phyloP scores from a whole-genome alignment of 2,113 vertebrate species.

The Condylura cristata region DNA sequence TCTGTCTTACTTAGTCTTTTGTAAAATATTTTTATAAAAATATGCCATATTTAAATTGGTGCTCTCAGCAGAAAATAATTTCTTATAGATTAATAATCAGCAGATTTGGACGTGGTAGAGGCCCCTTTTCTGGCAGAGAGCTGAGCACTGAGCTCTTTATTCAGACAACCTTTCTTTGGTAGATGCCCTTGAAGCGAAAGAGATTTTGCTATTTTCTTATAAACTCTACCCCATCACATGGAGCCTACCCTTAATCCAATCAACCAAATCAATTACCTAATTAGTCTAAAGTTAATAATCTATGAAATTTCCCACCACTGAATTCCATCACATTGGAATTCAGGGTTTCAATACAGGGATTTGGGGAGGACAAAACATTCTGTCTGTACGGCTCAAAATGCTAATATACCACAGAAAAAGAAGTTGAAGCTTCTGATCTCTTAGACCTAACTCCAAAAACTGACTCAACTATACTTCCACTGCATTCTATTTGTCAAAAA shows the following conservation, averaged over 20 bases:
- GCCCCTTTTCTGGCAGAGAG: not conserved
- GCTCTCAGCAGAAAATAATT: not conserved
- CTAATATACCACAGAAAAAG: not conserved
- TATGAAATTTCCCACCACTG: not conserved
- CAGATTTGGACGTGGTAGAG: not conserved
- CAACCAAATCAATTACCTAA: not conserved
- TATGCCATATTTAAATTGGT: not conserved
- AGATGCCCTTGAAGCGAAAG: not conserved
- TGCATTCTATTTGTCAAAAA: not conserved
- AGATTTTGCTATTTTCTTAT: not conserved
- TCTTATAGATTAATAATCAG: not conserved
- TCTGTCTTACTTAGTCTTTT: not conserved
- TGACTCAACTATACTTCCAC: not conserved
- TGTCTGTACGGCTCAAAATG: not conserved
- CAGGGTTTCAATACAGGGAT: not conserved
- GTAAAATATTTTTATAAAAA: not conserved
- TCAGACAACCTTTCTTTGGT: not conserved
- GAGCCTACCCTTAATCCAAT: not conserved
- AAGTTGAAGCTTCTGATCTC: not conserved
- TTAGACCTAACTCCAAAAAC: not conserved
- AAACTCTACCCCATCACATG: not conserved
- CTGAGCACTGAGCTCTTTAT: not conserved
- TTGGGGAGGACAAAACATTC: not conserved
- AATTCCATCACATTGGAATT: not conserved
- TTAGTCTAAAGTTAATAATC: not conserved